Evolutionary conservation across 1,140 invertebrate genomes (phyloP).

Genomic region (Drosophila burlai): DNA sequence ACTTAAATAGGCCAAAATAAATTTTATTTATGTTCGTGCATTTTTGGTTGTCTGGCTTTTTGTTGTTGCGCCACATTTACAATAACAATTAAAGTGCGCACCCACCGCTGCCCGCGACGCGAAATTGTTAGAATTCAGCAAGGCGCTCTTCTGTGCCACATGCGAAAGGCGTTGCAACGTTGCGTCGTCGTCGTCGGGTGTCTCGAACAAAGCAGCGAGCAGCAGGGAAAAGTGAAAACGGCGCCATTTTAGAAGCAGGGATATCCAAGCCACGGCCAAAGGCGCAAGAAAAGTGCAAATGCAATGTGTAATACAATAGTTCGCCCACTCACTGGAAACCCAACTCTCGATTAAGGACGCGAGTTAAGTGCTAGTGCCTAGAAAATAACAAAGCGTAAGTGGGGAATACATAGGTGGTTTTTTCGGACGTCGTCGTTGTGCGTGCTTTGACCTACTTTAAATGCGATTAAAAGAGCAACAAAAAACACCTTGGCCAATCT

Average conservation of each 20-base stretch:
- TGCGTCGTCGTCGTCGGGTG: slow-evolving; percentile 61
- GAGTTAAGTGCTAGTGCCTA: slow-evolving; percentile 48
- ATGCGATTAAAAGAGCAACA: slow-evolving; percentile 53
- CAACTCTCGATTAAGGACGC: slow-evolving; percentile 22
- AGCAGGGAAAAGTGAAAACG: slow-evolving; percentile 78
- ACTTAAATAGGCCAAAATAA: slow-evolving; percentile 15
- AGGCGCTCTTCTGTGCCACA: slow-evolving; percentile 16
- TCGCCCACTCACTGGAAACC: neutral
- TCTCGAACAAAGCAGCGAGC: slow-evolving; percentile 66
- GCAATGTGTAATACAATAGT: slow-evolving; percentile 58
- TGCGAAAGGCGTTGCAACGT: slow-evolving; percentile 37
- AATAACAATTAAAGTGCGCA: slow-evolving; percentile 38
- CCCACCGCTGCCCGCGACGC: slow-evolving; percentile 12
- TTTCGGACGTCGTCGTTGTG: slow-evolving; percentile 35
- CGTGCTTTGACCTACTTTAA: slow-evolving; percentile 75
- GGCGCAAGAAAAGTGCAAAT: slow-evolving; percentile 60
- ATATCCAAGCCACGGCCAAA: slow-evolving; percentile 64
- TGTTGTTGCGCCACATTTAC: slow-evolving; percentile 58
- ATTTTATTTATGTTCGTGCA: slow-evolving; percentile 80
- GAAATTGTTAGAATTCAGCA: slow-evolving; percentile 25
- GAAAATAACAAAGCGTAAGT: slow-evolving; percentile 70
- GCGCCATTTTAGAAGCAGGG: slow-evolving; percentile 84
- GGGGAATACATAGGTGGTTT: slow-evolving; percentile 12
- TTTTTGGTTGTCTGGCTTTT: slow-evolving; percentile 65
- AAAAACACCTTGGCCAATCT: slow-evolving; percentile 34